Evolutionary conservation across 1,140 invertebrate genomes (phyloP), one percentile per base, ranked within the genome.

Genomic region (Gonioctena quinquepunctata): DNA sequence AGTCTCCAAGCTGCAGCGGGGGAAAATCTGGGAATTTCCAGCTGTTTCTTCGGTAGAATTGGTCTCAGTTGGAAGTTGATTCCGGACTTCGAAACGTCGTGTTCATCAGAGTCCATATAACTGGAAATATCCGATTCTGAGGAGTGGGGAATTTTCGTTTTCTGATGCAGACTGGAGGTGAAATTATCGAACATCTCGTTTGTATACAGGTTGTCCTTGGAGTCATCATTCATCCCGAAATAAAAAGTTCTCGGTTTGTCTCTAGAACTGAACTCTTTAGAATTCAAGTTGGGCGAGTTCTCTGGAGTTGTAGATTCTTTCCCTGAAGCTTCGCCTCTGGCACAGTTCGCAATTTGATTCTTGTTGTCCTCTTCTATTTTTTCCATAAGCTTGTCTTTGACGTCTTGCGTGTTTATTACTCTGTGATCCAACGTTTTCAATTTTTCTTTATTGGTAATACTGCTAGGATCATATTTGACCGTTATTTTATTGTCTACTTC

Each of bases 1-100:
- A 91, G 87, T 73, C 90, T 86, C 93, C 93, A 95, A 0, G 93
- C 93, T n/a, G 91, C 88, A 0, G 90, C 88, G 2, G 93, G 93
- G 13, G 92, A 94, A 83, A 95, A 94, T 68, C 91, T 82, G 0
- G 93, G 91, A 19, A 92, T 89, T 66, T 92, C 89, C 11, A 89
- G 84, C 76, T 90, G 89, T 74, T 93, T 92, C 73, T 92, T 91
- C 1, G 93, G 93, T 65, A 94, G 77, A 0, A 91, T 93, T 2
- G 93, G 93, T 1, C 93, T 85, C 65, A 94, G 80, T 42, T 91
- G 88, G 50, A 94, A 82, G 21, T 90, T 88, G 59, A 94, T 91
- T 22, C 90, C 88, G 25, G 88, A 83, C 82, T 42, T 71, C 48
- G 22, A 68, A 83, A 56, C 84, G 83, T 77, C 67, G 74, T 76